These are phyloP conservation scores for Ganaspis sp. DNA, from an alignment of 1,140 invertebrate species.

Conservation along the genomic window DNA sequence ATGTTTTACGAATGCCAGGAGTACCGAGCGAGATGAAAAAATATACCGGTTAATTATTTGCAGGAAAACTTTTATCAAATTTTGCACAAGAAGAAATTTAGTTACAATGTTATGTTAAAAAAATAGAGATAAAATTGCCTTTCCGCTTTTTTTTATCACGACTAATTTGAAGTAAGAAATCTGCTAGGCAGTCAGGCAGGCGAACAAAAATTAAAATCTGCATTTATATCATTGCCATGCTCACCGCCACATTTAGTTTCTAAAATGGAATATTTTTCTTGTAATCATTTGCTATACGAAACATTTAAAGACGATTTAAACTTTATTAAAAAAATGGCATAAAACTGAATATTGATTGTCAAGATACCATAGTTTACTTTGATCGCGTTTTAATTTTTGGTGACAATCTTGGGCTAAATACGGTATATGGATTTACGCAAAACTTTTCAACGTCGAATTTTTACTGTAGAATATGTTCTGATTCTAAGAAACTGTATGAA, in stretches of 20 bases:
- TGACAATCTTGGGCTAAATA: conserved; percentile 39
- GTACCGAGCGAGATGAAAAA: conserved; percentile 36
- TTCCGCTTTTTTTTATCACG: conserved; percentile 40
- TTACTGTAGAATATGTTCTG: conserved; percentile 35
- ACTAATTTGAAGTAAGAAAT: conserved; percentile 43
- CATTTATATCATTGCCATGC: conserved; percentile 40
- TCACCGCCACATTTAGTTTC: conserved; percentile 42
- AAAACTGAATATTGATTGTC: conserved; percentile 35
- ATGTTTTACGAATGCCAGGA: conserved; percentile 40
- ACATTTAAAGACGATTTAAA: conserved; percentile 43
- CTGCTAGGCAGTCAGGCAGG: conserved; percentile 40
- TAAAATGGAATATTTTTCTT: conserved; percentile 37
- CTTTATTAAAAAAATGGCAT: conserved; percentile 37
- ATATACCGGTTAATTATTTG: conserved; percentile 19
- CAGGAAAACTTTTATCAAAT: conserved; percentile 39
- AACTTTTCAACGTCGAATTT: conserved; percentile 17
- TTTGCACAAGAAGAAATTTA: conserved; percentile 38
- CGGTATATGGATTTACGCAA: conserved; percentile 35
- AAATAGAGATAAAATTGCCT: conserved; percentile 27
- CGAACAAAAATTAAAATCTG: conserved; percentile 50
- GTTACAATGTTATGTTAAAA: conserved; percentile 30
- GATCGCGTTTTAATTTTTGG: conserved; percentile 42
- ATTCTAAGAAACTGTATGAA: conserved; percentile 20
- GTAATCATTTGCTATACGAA: conserved; percentile 43
- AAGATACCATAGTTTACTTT: conserved; percentile 39